Base-by-base conservation (phyloP, 2,113 vertebrate species). In the Sorex araneus region DNA sequence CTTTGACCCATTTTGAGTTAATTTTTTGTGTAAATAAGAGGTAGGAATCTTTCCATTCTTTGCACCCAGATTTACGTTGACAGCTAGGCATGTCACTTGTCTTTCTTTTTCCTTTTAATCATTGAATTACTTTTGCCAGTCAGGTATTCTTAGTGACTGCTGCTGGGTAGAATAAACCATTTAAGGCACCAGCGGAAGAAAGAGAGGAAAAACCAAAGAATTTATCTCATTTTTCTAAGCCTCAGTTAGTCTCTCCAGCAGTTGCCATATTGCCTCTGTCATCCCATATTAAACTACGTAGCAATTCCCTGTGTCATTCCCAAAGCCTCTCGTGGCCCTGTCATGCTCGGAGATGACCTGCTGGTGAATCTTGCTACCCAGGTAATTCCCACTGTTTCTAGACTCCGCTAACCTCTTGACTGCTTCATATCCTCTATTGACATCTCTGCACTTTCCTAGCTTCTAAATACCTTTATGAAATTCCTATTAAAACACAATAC, bases 341-440 rank as follows among this genome's bases (percentile, higher is more conserved):
- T n/a, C 16, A 8, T 27, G 45, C 67, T 84, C 28, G 23, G 67
- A 63, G 73, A 54, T 45, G 47, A 43, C 23, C 47, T 82, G 36
- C 32, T 89, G 57, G 77, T 63, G 32, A 78, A 11, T 76, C 73
- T 27, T 63, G 47, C 8, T 54, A 78, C 67, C 23, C 88, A 85
- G 28, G 73, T 70, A 57, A 73, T 1, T 88, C 7, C 25, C 78
- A 40, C 66, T 47, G 2, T 74, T 85, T 40, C 75, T 70, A 7
- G 18, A 67, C 28, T 78, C 67, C 43, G 16, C 45, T 95, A 91
- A 54, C 66, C 36, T 82, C 47, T 91, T 57, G 28, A 71, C 32
- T 79, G 70, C 13, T 85, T 82, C 43, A 57, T 32, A 94, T 73
- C 21, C 60, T 34, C 23, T 57, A 7, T 10, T 66, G 90, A 71